Evolutionary conservation across 2,797 vertebrate genomes (phyloP).

Genomic region (Acestrorhynchus altus): DNA sequence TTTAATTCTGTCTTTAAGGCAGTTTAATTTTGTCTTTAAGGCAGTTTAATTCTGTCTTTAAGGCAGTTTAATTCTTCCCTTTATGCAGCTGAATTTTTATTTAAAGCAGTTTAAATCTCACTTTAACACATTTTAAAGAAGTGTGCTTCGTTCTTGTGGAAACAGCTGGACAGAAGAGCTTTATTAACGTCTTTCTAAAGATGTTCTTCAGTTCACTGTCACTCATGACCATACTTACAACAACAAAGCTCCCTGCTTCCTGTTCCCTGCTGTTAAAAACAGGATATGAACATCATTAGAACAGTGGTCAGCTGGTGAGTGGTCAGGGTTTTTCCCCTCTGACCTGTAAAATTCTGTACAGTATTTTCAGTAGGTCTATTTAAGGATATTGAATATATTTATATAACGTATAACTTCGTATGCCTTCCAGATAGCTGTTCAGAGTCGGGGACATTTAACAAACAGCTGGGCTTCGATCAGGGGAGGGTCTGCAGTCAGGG

Average conservation of each 20-base stretch:
- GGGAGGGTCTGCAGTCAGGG: neutral
- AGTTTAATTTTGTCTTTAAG: too few relatives aligned
- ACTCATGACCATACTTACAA: neutral
- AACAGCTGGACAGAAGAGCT: neutral
- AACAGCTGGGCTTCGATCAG: neutral
- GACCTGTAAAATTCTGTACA: neutral
- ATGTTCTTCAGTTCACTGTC: neutral
- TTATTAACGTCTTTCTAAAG: neutral
- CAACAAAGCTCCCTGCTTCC: neutral
- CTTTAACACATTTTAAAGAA: neutral
- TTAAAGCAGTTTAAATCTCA: neutral
- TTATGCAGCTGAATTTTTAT: neutral
- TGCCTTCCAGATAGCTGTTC: neutral
- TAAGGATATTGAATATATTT: too few relatives aligned
- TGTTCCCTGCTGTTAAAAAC: neutral
- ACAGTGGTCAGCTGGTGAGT: neutral
- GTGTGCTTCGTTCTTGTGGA: neutral
- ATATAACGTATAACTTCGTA: too few relatives aligned
- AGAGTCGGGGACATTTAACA: neutral
- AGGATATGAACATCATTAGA: neutral
- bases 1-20: neutral
- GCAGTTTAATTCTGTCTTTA: neutral
- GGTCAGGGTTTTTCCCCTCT: neutral
- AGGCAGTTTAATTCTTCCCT: neutral
- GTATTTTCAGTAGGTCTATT: too few relatives aligned